Evolutionary conservation across 2,888 invertebrate genomes (phyloP).

Genomic region (Mamestra brassicae): DNA sequence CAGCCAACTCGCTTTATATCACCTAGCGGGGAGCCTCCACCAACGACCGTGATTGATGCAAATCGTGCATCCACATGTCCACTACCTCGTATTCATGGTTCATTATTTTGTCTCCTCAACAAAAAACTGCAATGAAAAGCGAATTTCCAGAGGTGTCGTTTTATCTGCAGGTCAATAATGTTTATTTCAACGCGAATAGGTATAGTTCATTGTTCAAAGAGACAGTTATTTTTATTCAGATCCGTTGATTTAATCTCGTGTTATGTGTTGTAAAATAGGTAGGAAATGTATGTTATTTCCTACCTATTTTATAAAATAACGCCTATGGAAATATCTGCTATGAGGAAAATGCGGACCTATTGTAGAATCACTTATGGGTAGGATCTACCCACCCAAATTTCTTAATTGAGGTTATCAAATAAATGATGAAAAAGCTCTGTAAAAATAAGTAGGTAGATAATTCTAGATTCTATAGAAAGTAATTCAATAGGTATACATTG

Average conservation of each 20-base stretch:
- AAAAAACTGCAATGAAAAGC: conserved; percentile 53
- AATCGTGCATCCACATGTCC: conserved; percentile 42
- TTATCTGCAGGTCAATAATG: conserved; percentile 34
- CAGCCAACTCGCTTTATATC: conserved; percentile 75
- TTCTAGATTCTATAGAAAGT: neutral
- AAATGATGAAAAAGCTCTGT: too few relatives aligned
- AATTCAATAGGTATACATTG: neutral
- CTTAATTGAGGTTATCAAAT: neutral
- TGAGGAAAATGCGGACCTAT: conserved; percentile 8
- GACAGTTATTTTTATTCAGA: conserved; percentile 45
- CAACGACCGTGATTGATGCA: conserved; percentile 46
- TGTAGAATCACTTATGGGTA: neutral
- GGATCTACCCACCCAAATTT: neutral
- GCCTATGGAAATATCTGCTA: neutral
- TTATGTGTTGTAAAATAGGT: too few relatives aligned
- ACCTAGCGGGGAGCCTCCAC: conserved; percentile 70
- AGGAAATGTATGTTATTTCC: too few relatives aligned
- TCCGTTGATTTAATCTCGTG: conserved; percentile 32
- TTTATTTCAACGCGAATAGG: conserved; percentile 31
- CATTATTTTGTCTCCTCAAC: neutral
- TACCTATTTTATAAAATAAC: neutral
- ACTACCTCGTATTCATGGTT: conserved; percentile 39
- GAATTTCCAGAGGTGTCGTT: conserved; percentile 25
- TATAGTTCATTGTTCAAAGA: conserved; percentile 58
- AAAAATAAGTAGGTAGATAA: too few relatives aligned